A percentile compares a stretch with the other conserved stretches of the same genome.
phyloP scores from a whole-genome alignment of 2,113 vertebrate genomes.

The Cyanoliseus patagonus region DNA sequence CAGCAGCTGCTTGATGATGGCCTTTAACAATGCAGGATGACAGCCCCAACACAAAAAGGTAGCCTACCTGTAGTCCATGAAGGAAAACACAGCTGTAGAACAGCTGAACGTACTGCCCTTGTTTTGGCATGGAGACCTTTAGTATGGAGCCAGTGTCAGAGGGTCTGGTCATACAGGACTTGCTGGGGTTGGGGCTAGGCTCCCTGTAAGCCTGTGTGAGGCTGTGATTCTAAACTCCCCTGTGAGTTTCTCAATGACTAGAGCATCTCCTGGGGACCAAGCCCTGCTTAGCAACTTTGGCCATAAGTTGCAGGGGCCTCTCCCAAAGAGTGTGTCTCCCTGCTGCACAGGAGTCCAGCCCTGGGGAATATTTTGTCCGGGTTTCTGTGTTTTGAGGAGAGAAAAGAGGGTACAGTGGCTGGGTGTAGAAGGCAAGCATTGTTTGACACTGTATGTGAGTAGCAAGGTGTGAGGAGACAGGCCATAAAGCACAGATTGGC shows the following conservation, averaged over 20 bases:
- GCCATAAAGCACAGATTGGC: not conserved
- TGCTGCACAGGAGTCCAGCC: not conserved
- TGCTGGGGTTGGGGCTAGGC: not conserved
- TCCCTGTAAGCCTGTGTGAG: not conserved
- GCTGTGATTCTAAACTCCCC: not conserved
- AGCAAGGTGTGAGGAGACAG: not conserved
- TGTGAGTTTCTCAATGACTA: fast-evolving
- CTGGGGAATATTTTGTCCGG: not conserved
- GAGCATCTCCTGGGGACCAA: not conserved
- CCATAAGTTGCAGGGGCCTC: not conserved
- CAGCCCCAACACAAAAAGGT: not conserved
- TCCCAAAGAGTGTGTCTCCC: not conserved
- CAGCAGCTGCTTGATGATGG: not conserved
- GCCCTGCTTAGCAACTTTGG: not conserved
- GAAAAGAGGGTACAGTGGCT: not conserved
- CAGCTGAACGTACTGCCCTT: not conserved
- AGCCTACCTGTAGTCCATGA: not conserved
- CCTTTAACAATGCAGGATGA: not conserved
- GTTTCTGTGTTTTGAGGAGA: not conserved
- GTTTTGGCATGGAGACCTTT: not conserved
- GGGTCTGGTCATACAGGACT: not conserved
- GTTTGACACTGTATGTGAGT: not conserved
- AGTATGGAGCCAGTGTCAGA: not conserved
- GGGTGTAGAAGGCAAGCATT: not conserved
- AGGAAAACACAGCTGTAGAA: not conserved